Base-by-base conservation (phyloP, 2,888 invertebrate species). In the Drosophila kanekoi region DNA sequence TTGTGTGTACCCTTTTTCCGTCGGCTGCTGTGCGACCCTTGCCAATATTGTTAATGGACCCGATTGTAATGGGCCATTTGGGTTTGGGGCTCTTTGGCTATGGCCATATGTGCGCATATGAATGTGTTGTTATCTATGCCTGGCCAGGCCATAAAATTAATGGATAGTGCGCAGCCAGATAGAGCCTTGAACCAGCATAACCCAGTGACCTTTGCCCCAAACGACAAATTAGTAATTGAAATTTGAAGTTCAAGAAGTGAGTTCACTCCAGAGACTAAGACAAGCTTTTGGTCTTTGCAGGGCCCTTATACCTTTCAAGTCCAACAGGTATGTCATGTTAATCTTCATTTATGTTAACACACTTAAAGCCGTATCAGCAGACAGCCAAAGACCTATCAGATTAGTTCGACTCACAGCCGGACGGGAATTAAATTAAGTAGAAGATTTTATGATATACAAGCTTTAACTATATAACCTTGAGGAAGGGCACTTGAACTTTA, bases 1-100 rank as follows among this genome's bases (percentile, higher is more conserved):
- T 76, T 61, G 68, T 63, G 68, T 63, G 51, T 58, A 44, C 40
- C 49, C 49, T 51, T 51, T 37, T 38, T 37, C 14, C 23, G 20
- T 38, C 18, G 53, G 20, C 43, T 47, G 45, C 53, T 60, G 37
- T 40, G 52, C 37, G 37, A 48, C 59, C 69, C 64, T 76, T 51
- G 53, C 75, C 78, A 84, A 84, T 84, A 84, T 88, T 83, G 83
- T 88, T 88, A 84, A 84, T 84, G 84, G 83, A 79, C 57, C 69
- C 79, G 72, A 79, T 80, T 79, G 77, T 79, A 79, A 79, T 82
- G 82, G 70, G 47, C 82, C 60, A 51, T 59, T 68, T 53, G 54
- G 57, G 44, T 28, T 40, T 6, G 51, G 59, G 18, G 14, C 23
- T 20, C 16, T 43, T 52, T n/a, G 14, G 69, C 20, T n/a, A n/a